Evolutionary conservation across 2,797 vertebrate genomes (phyloP), one percentile per base, ranked within the genome.

Genomic region (Protonibea diacanthus): DNA sequence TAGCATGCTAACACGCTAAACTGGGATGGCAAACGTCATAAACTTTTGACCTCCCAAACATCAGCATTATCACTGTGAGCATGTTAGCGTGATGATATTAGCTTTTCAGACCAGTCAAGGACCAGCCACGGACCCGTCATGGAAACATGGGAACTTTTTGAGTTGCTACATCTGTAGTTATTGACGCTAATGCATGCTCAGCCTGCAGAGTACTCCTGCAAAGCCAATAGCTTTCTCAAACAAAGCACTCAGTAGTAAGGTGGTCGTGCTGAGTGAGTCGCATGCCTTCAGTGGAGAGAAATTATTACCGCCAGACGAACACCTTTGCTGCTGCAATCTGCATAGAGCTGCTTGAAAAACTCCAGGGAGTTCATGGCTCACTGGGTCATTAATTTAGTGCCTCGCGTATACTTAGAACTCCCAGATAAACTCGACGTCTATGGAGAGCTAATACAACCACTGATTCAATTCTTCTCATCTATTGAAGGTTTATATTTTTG

Each of bases 281-380:
- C 57, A 15, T 21, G n/a, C 53, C 48, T 55, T 74, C 63, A 62
- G 61, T 29, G 53, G 58, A 4, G 18, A 64, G 40, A 23, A 33
- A 62, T 76, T 72, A 66, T 74, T 49, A 57, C 48, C 56, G 48
- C 38, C 62, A 64, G 64, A 78, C 10, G 14, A 75, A 57, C 73
- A 66, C 65, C 76, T 67, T 81, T 48, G 44, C 51, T 21, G 40
- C 70, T 61, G n/a, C 59, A 67, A 21, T 40, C 52, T 76, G 59
- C 23, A n/a, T 9, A 15, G 6, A 23, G 23, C 74, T 48, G 75
- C 83, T 70, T 61, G 33, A 58, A 67, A 64, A 74, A 48, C 83
- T 84, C 80, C 38, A 55, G 76, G 67, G 74, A 82, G 55, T 84
- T 15, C 81, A 64, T 76, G 65, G 69, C 82, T 81, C 66, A 40